Evolutionary conservation across 2,113 vertebrate species (phyloP).

Genomic region (Cebidichthys violaceus): DNA sequence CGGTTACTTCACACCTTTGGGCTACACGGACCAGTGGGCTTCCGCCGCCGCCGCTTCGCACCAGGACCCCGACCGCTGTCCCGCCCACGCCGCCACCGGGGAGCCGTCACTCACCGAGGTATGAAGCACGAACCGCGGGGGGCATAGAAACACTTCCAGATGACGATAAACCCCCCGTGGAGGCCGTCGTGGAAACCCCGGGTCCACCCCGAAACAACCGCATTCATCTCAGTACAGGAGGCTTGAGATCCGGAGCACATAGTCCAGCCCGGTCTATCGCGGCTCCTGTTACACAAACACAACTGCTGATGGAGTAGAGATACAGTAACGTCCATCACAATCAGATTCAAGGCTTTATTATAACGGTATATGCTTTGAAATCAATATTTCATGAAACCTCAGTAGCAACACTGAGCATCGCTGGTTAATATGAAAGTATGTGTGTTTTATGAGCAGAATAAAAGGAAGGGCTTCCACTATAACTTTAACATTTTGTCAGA

Average conservation of each 20-base stretch:
- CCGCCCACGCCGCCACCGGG: slow-evolving; percentile 86
- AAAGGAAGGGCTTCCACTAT: not conserved
- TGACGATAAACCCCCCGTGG: not conserved
- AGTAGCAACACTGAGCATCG: not conserved
- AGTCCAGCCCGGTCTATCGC: not conserved
- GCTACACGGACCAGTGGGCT: slow-evolving; percentile 92
- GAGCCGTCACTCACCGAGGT: slow-evolving; percentile 89
- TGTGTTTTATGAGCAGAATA: not conserved
- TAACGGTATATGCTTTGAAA: not conserved
- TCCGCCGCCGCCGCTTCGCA: slow-evolving; percentile 85
- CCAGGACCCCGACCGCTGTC: slow-evolving; percentile 86
- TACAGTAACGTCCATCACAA: not conserved
- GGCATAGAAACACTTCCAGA: slow-evolving; percentile 13
- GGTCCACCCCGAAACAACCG: not conserved
- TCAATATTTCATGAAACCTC: not conserved
- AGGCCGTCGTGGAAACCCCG: not conserved
- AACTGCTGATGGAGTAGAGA: not conserved
- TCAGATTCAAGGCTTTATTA: not conserved
- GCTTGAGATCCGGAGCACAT: not conserved
- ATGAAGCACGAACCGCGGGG: slow-evolving; percentile 18
- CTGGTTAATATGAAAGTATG: not conserved
- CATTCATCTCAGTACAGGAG: not conserved
- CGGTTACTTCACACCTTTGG: slow-evolving; percentile 88
- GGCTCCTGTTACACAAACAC: not conserved
- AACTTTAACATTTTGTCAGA: slow-evolving; percentile 36